A percentile compares a stretch with the other conserved stretches of the same genome.
phyloP scores from a whole-genome alignment of 2,113 vertebrate genomes.

The Recurvirostra avosetta region DNA sequence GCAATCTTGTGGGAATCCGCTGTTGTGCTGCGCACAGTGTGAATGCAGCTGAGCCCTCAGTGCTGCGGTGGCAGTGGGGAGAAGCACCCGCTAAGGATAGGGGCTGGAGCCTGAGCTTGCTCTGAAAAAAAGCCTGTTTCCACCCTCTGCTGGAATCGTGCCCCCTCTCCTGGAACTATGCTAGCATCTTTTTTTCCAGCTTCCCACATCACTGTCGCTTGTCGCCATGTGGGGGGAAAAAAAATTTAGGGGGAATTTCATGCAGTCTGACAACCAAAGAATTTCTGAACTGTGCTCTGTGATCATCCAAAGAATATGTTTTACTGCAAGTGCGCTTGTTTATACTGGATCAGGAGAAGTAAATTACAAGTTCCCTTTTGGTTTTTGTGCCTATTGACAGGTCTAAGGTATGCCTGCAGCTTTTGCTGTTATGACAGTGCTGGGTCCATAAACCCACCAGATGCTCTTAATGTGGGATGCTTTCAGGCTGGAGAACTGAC shows the following conservation, averaged over 20 bases:
- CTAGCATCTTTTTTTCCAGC: neutral
- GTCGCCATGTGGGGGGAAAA: neutral
- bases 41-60: neutral
- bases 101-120: neutral
- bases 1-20: neutral
- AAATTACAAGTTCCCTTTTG: neutral
- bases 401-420: neutral
- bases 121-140: neutral
- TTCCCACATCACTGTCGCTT: neutral
- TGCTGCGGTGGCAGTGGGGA: accelerated
- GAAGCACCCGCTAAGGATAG: neutral
- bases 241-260: neutral
- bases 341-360: neutral
- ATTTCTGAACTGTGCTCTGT: neutral
- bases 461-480: neutral
- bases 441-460: neutral
- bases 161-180: neutral
- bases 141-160: neutral
- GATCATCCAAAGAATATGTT: neutral
- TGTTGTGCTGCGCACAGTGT: neutral
- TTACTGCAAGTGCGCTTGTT: neutral
- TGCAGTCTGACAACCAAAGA: neutral
- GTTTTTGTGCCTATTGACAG: neutral
- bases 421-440: neutral
- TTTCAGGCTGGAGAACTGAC: constrained; percentile 10